Conservation (phyloP, 2,113 vertebrate genomes). For the Engraulis encrasicolus region DNA sequence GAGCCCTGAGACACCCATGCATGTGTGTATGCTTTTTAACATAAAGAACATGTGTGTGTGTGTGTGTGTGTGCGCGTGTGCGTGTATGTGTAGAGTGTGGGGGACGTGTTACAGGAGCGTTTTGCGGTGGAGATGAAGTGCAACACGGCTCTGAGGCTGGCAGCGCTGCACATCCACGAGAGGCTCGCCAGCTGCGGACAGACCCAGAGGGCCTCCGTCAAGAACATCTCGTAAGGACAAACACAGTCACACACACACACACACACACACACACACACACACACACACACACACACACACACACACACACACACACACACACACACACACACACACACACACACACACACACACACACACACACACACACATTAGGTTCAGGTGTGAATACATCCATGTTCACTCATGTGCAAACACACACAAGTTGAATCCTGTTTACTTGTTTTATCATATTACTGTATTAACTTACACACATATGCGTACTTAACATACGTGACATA, state of each 20-base stretch:
- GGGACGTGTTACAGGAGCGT: constrained; percentile 92
- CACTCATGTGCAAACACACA: too few relatives aligned
- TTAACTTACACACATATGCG: neutral
- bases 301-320: neutral
- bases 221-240: constrained; percentile 89
- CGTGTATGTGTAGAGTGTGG: constrained; percentile 85
- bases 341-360: neutral
- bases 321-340: neutral
- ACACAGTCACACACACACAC: constrained; percentile 7
- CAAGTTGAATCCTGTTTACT: too few relatives aligned
- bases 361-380: neutral
- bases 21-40: neutral
- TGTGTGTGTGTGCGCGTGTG: constrained; percentile 26
- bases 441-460: too few relatives aligned
- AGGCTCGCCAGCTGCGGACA: constrained; percentile 88
- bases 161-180: constrained; percentile 95
- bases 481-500: too few relatives aligned
- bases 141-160: constrained; percentile 88
- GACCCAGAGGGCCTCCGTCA: constrained; percentile 88
- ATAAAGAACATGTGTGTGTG: neutral
- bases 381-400: too few relatives aligned
- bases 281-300: neutral
- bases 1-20: too few relatives aligned
- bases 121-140: constrained; percentile 98
- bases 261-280: neutral